Conservation (phyloP, 2,888 invertebrate genomes). For the Diaprepes abbreviatus region DNA sequence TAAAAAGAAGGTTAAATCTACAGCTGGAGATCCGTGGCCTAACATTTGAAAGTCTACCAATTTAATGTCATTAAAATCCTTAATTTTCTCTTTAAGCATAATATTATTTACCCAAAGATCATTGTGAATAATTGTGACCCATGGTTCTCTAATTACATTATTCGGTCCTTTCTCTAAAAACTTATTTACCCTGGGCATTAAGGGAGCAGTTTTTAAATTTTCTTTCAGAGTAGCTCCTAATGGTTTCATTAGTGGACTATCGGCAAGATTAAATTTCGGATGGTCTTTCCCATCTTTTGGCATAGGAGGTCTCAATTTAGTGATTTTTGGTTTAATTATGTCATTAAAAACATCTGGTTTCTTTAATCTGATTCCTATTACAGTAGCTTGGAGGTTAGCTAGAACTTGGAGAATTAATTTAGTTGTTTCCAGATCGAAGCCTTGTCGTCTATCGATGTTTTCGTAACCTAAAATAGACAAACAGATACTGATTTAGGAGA, state of each 20-base stretch:
- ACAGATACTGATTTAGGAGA: too few relatives aligned
- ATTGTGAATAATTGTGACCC: conserved; percentile 69
- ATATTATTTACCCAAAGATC: conserved; percentile 75
- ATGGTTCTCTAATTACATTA: conserved; percentile 55
- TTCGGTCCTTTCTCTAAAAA: conserved; percentile 5
- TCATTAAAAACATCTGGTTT: conserved; percentile 64
- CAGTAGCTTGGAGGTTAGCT: conserved; percentile 72
- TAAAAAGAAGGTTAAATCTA: conserved; percentile 71
- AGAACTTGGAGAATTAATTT: conserved; percentile 67
- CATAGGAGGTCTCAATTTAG: conserved; percentile 2
- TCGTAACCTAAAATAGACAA: conserved; percentile 67
- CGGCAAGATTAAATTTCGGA: background rate
- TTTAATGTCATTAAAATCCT: conserved; percentile 60
- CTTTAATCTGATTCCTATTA: conserved; percentile 68
- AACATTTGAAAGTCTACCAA: conserved; percentile 73
- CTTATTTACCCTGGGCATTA: conserved; percentile 8
- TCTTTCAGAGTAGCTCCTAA: conserved; percentile 22
- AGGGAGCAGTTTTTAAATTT: conserved; percentile 25
- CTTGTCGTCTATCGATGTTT: conserved; percentile 67
- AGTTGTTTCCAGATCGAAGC: conserved; percentile 69
- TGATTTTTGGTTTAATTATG: conserved; percentile 62
- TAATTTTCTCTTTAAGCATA: conserved; percentile 66
- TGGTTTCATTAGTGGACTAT: background rate
- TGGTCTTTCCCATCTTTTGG: background rate
- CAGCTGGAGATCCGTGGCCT: conserved; percentile 67